These are phyloP conservation scores for Oreochromis tanganicae DNA, from an alignment of 2,113 vertebrate species.

Conservation along the genomic window DNA sequence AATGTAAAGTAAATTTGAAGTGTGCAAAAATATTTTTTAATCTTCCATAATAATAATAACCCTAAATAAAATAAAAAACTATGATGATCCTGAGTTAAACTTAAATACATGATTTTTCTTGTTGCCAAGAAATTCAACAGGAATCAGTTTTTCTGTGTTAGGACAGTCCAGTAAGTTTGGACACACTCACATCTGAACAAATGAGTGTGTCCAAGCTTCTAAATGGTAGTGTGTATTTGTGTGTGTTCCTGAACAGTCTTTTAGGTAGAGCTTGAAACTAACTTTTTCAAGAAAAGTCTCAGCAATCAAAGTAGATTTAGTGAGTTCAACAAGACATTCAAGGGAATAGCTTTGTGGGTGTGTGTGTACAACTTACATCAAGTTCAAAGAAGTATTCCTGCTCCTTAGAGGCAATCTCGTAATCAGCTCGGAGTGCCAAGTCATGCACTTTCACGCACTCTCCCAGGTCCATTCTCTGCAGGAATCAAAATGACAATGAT, in stretches of 20 bases:
- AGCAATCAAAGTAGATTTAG: not conserved
- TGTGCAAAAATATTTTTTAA: not conserved
- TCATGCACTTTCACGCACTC: constrained; percentile 97
- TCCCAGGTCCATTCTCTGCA: constrained; percentile 96
- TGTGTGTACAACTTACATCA: constrained; percentile 78
- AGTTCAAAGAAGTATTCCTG: constrained; percentile 98
- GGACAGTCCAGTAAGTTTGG: not conserved
- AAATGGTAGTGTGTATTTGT: not conserved
- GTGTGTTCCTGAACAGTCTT: not conserved
- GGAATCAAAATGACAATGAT: constrained; percentile 3
- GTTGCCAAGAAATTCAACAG: not conserved
- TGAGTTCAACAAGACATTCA: not conserved
- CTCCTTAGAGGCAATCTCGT: constrained; percentile 96
- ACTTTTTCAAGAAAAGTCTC: not conserved
- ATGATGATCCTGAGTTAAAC: not conserved
- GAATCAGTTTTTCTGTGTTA: not conserved
- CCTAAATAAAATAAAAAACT: not conserved
- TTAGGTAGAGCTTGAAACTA: not conserved
- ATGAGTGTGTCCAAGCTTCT: not conserved
- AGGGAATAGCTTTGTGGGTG: not conserved
- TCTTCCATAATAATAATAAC: not conserved
- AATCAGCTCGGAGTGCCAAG: constrained; percentile 94
- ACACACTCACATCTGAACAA: not conserved
- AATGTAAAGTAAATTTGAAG: not conserved
- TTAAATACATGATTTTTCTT: not conserved